phyloP scores from a whole-genome alignment of 2,797 vertebrate genomes.

The Neoniphon sammara region DNA sequence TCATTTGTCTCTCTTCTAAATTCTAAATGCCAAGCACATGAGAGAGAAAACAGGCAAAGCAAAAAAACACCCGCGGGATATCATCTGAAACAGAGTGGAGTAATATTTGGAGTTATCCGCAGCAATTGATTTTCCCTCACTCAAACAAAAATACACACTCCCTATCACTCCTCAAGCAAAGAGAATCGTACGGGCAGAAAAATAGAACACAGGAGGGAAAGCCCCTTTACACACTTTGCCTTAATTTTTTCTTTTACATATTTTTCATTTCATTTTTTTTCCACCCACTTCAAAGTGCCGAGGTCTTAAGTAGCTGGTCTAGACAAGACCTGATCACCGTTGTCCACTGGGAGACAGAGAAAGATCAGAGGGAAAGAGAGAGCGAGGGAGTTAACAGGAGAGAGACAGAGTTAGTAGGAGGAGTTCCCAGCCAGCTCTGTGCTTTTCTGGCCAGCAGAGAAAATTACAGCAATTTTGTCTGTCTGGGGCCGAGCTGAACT shows the following conservation, averaged over 20 bases:
- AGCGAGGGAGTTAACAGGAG: background rate
- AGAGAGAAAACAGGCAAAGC: constrained; percentile 9
- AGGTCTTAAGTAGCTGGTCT: background rate
- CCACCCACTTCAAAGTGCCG: background rate
- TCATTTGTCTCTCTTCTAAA: constrained; percentile 45
- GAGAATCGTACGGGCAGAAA: background rate
- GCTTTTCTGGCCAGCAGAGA: constrained; percentile 12
- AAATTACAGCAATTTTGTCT: constrained; percentile 55
- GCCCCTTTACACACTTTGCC: background rate
- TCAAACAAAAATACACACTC: constrained; percentile 1
- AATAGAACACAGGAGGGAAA: background rate
- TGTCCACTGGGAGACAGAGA: background rate
- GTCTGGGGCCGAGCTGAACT: constrained; percentile 29
- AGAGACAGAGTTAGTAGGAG: background rate
- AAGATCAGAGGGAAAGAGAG: background rate
- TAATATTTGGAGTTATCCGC: constrained; percentile 5
- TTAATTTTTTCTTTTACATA: background rate
- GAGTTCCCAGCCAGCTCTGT: background rate
- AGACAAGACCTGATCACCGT: too few relatives aligned
- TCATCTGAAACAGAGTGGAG: constrained; percentile 30
- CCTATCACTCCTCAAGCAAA: background rate
- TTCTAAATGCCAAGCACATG: constrained; percentile 30
- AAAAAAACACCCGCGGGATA: constrained; percentile 22
- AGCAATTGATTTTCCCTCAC: constrained; percentile 48
- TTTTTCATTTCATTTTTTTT: too few relatives aligned